A percentile compares a stretch with the other conserved stretches of the same genome.
These are phyloP conservation scores for Hartigia nigra DNA, from an alignment of 2,888 invertebrate species.

Conservation along the genomic window DNA sequence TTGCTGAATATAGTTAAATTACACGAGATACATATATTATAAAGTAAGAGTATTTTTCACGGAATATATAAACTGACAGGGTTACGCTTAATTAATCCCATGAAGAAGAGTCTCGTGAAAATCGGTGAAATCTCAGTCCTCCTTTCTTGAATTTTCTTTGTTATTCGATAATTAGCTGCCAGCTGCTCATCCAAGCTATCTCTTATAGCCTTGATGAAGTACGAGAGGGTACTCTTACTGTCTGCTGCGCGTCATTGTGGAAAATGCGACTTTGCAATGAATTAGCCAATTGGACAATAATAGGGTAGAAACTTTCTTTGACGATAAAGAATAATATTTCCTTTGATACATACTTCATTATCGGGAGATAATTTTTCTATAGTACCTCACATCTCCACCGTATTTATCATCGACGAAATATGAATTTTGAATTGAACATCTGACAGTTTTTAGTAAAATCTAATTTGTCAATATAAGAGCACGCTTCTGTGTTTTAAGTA, in stretches of 20 bases:
- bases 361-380: not conserved
- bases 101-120: not conserved
- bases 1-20: not conserved
- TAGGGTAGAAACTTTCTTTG: slow-evolving; percentile 28
- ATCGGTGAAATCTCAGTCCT: not conserved
- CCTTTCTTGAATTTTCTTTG: slow-evolving; percentile 21
- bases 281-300: slow-evolving; percentile 48
- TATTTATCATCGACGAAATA: not conserved
- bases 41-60: not conserved
- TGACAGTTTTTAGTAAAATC: not conserved
- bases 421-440: not conserved
- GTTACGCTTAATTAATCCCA: not conserved
- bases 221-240: not conserved
- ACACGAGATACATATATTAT: not conserved
- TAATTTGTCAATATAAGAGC: not conserved
- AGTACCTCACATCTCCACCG: not conserved
- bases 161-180: slow-evolving; percentile 30
- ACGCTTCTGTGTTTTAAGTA: not conserved
- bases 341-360: not conserved
- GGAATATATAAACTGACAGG: not conserved
- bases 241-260: slow-evolving; percentile 32
- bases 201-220: not conserved
- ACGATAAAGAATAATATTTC: not conserved
- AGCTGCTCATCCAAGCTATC: not conserved
- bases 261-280: slow-evolving; percentile 39